A percentile compares a stretch with the other conserved stretches of the same genome.
Evolutionary conservation across 2,113 vertebrate species (phyloP).

Genomic region (Ahaetulla prasina): DNA sequence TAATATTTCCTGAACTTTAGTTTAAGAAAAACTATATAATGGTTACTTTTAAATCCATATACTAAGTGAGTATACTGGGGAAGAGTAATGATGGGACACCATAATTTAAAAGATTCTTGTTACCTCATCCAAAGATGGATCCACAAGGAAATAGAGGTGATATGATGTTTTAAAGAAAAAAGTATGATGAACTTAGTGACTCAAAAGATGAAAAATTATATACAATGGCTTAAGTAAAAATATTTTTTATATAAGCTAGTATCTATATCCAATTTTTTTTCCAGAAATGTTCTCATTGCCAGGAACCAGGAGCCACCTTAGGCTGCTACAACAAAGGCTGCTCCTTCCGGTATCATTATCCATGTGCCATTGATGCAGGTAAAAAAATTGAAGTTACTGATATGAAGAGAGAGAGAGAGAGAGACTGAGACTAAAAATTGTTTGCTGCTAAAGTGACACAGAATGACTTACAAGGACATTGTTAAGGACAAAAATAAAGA

Average conservation of each 20-base stretch:
- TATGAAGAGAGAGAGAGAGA: not conserved
- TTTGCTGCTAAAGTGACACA: not conserved
- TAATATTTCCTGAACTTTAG: not conserved
- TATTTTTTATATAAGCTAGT: not conserved
- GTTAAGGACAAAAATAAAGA: not conserved
- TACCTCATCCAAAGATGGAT: not conserved
- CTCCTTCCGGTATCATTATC: constrained; percentile 94
- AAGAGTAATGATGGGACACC: not conserved
- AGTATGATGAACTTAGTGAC: not conserved
- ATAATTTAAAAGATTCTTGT: not conserved
- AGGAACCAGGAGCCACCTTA: constrained; percentile 92
- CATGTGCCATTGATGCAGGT: constrained; percentile 97
- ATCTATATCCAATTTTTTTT: constrained; percentile 43
- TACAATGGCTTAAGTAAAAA: constrained; percentile 10
- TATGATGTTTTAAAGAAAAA: not conserved
- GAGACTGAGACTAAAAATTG: not conserved
- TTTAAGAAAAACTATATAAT: not conserved
- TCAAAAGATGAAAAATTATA: not conserved
- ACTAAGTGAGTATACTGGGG: not conserved
- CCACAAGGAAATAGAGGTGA: not conserved
- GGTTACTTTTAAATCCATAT: not conserved
- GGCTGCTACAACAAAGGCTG: constrained; percentile 99
- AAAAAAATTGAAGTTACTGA: constrained; percentile 42
- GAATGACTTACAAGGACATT: not conserved
- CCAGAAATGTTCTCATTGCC: constrained; percentile 95